A percentile compares a stretch with the other conserved stretches of the same genome.
These are phyloP conservation scores for Pseudomyrmex gracilis DNA, from an alignment of 1,140 invertebrate species.

Conservation along the genomic window DNA sequence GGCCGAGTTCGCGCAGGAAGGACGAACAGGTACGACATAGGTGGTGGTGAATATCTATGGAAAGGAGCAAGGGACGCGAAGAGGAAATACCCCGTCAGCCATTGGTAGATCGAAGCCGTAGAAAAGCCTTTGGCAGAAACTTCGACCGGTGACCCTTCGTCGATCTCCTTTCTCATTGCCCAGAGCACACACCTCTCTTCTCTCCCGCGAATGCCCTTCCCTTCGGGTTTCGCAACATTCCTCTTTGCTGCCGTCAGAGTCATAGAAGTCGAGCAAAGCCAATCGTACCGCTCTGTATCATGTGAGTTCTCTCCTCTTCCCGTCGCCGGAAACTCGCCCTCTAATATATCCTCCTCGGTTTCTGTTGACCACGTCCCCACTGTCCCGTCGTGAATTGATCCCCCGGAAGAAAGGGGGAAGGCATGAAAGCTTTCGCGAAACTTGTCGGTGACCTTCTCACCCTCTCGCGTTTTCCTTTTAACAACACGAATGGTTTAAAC, in stretches of 20 bases:
- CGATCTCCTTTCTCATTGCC: slow-evolving; percentile 30
- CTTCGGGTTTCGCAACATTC: slow-evolving; percentile 12
- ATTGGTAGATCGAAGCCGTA: slow-evolving; percentile 68
- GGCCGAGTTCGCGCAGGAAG: slow-evolving; percentile 22
- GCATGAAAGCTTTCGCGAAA: neutral
- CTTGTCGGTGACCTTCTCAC: neutral
- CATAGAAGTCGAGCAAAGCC: slow-evolving; percentile 57
- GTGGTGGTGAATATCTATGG: slow-evolving; percentile 1
- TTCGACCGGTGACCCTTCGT: slow-evolving; percentile 36
- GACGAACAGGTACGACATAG: slow-evolving; percentile 56
- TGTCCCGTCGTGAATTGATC: too few relatives aligned
- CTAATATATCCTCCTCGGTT: slow-evolving; percentile 42
- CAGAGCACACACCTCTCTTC: neutral
- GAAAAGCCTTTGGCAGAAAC: slow-evolving; percentile 48
- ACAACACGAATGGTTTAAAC: too few relatives aligned
- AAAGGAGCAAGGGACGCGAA: slow-evolving; percentile 33
- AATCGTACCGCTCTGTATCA: slow-evolving; percentile 33
- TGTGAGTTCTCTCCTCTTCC: slow-evolving; percentile 4
- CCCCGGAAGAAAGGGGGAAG: too few relatives aligned
- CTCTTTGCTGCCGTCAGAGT: slow-evolving; percentile 40
- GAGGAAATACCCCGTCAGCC: slow-evolving; percentile 54
- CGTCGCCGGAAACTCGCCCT: neutral
- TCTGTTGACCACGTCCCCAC: neutral
- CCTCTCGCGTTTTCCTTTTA: too few relatives aligned
- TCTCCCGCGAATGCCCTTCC: neutral